Conservation (phyloP, 1,140 invertebrate species). For the Leptinotarsa lineolata region DNA sequence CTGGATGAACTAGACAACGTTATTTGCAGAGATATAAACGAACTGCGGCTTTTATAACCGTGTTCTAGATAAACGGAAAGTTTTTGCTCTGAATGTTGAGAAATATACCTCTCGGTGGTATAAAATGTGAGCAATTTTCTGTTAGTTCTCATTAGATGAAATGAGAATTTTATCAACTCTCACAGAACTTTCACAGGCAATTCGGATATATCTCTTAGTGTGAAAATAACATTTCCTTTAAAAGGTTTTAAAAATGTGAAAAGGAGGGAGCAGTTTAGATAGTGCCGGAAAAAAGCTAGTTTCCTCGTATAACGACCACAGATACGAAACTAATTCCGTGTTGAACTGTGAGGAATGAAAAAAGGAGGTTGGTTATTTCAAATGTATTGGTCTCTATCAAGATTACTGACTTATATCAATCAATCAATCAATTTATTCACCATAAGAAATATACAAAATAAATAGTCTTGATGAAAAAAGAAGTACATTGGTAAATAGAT, state of each 20-base stretch:
- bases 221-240: slow-evolving; percentile 22
- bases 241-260: slow-evolving; percentile 11
- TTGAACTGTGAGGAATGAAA: too few species aligned
- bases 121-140: slow-evolving; percentile 22
- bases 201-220: slow-evolving; percentile 19
- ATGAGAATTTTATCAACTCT: slow-evolving; percentile 28
- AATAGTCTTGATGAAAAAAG: too few species aligned
- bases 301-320: background rate
- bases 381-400: too few species aligned
- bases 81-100: slow-evolving; percentile 8
- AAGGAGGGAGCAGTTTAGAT: background rate
- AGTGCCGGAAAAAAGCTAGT: background rate
- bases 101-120: slow-evolving; percentile 12
- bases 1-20: background rate
- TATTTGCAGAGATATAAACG: slow-evolving; percentile 11
- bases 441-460: too few species aligned
- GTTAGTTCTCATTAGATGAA: slow-evolving; percentile 21
- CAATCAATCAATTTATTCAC: too few species aligned
- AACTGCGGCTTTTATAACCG: background rate
- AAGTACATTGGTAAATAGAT: too few species aligned
- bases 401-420: too few species aligned
- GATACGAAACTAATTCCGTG: too few species aligned
- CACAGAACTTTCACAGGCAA: background rate
- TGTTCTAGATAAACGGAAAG: slow-evolving; percentile 15
- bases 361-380: too few species aligned